Evolutionary conservation across 1,140 invertebrate species (phyloP), one percentile per base, ranked within the genome.

Genomic region (Physella acuta): DNA sequence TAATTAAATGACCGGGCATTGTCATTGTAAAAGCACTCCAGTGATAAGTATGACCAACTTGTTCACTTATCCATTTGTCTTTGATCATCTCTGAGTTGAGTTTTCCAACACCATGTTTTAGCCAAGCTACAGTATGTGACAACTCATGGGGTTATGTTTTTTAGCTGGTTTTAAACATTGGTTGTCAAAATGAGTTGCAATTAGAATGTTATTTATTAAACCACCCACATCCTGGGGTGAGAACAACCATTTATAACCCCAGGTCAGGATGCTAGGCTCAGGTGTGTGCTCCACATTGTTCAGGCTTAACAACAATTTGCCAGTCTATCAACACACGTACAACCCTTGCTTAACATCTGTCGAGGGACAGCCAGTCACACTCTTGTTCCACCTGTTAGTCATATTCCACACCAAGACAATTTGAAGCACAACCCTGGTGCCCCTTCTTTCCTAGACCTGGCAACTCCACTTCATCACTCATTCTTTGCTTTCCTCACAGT

Each of bases 81-180:
- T 20, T 44, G 8, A 8, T 11, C 8, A 8, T 44, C 3, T 20
- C 31, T 59, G 56, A 34, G 5, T 31, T 34, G 5, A 49, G 60
- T 14, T 49, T 53, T 53, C 39, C 63, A 65, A 1, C 26, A 31
- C 63, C 63, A 65, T 53, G 51, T 51, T 65, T 65, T 65, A 24
- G 14, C 24, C 33, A 11, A 1, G 56, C 31, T n/a, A n/a, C 56
- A 31, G 33, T 34, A 11, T 33, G 28, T 59, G n/a, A 62, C 3
- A 33, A 59, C 31, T 28, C 56, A 59, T 20, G 26, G 53, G 53
- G 53, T 8, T 28, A 55, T 14, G 8, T 14, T 55, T 55, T 55
- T 20, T 55, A 55, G 53, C 53, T 14, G 24, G 5, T 55, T 55
- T 14, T 55, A 55, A 14, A 44, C 20, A 44, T 44, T 44, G 8